phyloP scores from a whole-genome alignment of 2,797 vertebrate species.

The Pterois miles region DNA sequence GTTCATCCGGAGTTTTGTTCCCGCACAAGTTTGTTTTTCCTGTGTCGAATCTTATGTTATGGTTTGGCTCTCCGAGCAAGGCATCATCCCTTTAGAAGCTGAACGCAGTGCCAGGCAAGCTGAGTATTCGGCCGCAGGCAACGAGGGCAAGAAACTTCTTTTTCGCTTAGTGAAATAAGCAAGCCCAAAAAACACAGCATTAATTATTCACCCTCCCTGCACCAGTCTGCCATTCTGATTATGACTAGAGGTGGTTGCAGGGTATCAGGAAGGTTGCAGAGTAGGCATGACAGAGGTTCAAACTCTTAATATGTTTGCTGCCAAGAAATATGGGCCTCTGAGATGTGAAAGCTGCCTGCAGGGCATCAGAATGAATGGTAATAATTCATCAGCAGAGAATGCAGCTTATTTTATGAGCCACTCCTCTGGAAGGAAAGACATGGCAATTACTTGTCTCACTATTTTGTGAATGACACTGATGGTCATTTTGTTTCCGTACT shows the following conservation, averaged over 20 bases:
- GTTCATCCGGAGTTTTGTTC: slow-evolving; percentile 60
- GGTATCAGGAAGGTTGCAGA: slow-evolving; percentile 68
- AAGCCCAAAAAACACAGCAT: slow-evolving; percentile 73
- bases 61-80: slow-evolving; percentile 61
- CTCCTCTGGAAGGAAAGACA: slow-evolving; percentile 45
- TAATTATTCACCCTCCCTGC: slow-evolving; percentile 77
- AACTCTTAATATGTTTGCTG: slow-evolving; percentile 68
- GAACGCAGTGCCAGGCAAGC: slow-evolving; percentile 67
- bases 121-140: slow-evolving; percentile 67
- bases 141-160: slow-evolving; percentile 65
- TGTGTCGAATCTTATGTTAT: slow-evolving; percentile 63
- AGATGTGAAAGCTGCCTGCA: slow-evolving; percentile 58
- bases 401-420: slow-evolving; percentile 42
- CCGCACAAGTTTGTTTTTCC: slow-evolving; percentile 60
- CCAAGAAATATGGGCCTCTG: slow-evolving; percentile 56
- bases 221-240: slow-evolving; percentile 72
- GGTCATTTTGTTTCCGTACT: slow-evolving; percentile 42
- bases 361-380: slow-evolving; percentile 50
- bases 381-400: slow-evolving; percentile 63
- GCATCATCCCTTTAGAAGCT: slow-evolving; percentile 65
- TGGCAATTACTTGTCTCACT: slow-evolving; percentile 51
- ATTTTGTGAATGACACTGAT: slow-evolving; percentile 58
- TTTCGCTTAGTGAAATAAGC: slow-evolving; percentile 71
- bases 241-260: slow-evolving; percentile 72
- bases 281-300: slow-evolving; percentile 66